Base-by-base conservation (phyloP, 2,113 vertebrate genomes). In the Callipepla californica region DNA sequence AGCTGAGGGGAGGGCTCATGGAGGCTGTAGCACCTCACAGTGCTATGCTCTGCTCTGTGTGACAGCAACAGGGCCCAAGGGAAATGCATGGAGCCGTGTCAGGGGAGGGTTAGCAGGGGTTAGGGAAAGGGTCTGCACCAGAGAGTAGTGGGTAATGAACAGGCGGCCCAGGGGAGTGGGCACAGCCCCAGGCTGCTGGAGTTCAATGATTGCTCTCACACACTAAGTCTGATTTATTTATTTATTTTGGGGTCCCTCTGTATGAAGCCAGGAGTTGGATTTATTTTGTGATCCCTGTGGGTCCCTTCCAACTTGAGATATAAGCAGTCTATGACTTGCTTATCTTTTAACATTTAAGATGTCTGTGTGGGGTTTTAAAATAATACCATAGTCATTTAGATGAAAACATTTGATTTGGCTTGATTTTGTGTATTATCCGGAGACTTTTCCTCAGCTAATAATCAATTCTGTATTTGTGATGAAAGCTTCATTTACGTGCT, bases 391-490 rank as follows among this genome's bases (percentile, higher is more conserved):
- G 40, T 72, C 59, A 88, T 78, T 92, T 87, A 77, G 75, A 67
- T 59, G 26, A 23, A 51, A 89, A 66, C 87, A 86, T 42, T 30
- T 25, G 34, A 80, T 87, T 81, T 85, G 45, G 61, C 78, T 93
- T 95, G 50, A 80, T 85, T 89, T 87, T 90, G 9, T 81, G 18
- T 90, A 44, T 80, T 84, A 22, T n/a, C 61, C 50, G 74, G 83
- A 80, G 93, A 80, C 42, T 6, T 88, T 87, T 15, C 40, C 38
- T 77, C 32, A 85, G 50, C 63, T 79, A 90, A 76, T 79, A 72
- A 81, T 70, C 20, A 45, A 68, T 89, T 95, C 80, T 44, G 28
- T 84, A 78, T 78, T 80, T 87, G 69, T 77, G 72, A 94, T 89
- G 75, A 82, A 94, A 76, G 22, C 72, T 76, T 80, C 17, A 74